Evolutionary conservation across 1,140 invertebrate genomes (phyloP), one percentile per base, ranked within the genome.

Genomic region (Drosophila nannoptera): DNA sequence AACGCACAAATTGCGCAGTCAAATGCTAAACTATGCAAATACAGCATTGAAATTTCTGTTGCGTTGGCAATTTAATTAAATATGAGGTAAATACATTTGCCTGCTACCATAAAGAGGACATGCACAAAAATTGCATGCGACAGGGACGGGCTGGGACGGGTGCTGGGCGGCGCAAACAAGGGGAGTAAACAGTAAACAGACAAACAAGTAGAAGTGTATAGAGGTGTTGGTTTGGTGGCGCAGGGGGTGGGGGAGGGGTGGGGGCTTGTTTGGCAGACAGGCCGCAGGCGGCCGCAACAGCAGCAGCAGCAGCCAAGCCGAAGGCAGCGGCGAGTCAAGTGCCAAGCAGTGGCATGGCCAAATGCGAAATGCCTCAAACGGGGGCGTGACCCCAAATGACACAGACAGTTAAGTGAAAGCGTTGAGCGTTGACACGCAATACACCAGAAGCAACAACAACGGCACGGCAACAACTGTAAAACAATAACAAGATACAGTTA

Each of bases 401-500:
- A 69, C 74, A 81, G 78, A 82, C 78, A 81, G 75, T 82, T 77
- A 75, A 83, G 72, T 78, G 78, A 75, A 78, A 82, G 78, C 80
- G 80, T 74, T 74, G 65, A 77, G 62, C 74, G 69, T 84, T 83
- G 78, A 83, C 78, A 83, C 78, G 80, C 78, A 83, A 80, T 62
- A 71, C 36, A 45, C 33, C 42, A 66, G 42, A 40, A 64, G 58
- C 67, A 66, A 35, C 50, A 66, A 35, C 62, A 54, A 31, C 46
- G 60, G 46, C 48, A 50, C 16, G 14, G 69, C 69, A 54, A 60
- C 52, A 53, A 53, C 55, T 42, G 42, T 49, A 29, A 70, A 60
- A 58, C 60, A 56, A 49, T 50, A 73, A 73, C 50, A 60, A 67
- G 35, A 45, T 63, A 62, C 58, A 58, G 65, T 69, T 54, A 38